Conservation (phyloP, 2,113 vertebrate genomes). For the Lagenorhynchus albirostris region DNA sequence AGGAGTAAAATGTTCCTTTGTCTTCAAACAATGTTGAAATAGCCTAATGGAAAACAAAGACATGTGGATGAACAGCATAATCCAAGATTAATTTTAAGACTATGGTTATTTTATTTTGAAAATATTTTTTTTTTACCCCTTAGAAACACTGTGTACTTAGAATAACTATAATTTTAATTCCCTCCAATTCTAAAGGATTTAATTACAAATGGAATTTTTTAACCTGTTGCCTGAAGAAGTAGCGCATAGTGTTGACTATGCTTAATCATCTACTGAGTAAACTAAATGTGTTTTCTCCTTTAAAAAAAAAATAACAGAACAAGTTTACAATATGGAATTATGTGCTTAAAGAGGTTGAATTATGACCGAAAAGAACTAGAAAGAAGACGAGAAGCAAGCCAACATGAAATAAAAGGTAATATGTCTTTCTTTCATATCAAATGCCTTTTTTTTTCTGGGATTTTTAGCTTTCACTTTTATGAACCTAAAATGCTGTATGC, state of each 20-base stretch:
- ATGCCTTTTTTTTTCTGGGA: background rate
- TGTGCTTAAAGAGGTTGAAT: slow-evolving; percentile 99
- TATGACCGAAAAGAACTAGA: slow-evolving; percentile 99
- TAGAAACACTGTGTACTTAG: background rate
- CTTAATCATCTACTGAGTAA: background rate
- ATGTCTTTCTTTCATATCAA: background rate
- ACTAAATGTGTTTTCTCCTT: slow-evolving; percentile 50
- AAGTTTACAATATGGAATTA: slow-evolving; percentile 99
- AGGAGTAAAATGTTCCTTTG: background rate
- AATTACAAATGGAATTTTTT: background rate
- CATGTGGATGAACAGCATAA: background rate
- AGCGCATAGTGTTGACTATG: background rate
- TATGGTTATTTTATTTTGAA: background rate
- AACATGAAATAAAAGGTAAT: slow-evolving; percentile 98
- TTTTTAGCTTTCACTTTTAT: background rate
- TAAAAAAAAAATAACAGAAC: slow-evolving; percentile 87
- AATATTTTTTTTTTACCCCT: background rate
- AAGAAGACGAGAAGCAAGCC: slow-evolving; percentile 94
- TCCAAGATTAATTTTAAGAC: background rate
- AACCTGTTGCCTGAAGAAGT: background rate
- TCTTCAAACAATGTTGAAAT: background rate
- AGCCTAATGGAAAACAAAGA: background rate
- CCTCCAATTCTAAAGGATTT: background rate
- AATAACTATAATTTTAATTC: background rate
- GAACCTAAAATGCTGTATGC: background rate